Conservation (phyloP, 2,888 invertebrate species). For the Drosophila borealis region DNA sequence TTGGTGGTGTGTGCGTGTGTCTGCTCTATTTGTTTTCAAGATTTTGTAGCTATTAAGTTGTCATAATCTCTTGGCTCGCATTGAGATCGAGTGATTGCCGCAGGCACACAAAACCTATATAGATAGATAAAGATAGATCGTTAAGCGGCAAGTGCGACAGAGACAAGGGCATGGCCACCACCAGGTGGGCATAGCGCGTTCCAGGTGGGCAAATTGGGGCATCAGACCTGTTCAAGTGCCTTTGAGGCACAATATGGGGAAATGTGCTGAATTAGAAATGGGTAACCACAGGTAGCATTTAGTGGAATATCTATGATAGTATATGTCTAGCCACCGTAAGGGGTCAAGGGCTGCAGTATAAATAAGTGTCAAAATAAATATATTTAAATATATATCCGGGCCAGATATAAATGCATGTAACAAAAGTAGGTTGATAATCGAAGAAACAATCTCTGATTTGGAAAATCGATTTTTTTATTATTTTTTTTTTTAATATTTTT, state of each 20-base stretch:
- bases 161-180: conserved; percentile 47
- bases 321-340: background rate
- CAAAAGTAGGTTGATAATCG: too few relatives aligned
- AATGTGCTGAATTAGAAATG: conserved; percentile 12
- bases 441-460: too few relatives aligned
- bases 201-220: conserved; percentile 57
- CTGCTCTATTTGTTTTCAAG: conserved; percentile 72
- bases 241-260: conserved; percentile 4
- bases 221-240: conserved; percentile 18
- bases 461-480: too few relatives aligned
- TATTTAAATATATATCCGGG: too few relatives aligned
- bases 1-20: conserved; percentile 39
- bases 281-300: conserved; percentile 16
- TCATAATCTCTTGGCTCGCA: conserved; percentile 68
- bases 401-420: too few relatives aligned
- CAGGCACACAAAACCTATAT: conserved; percentile 33
- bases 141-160: conserved; percentile 1
- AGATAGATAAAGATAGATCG: conserved; percentile 4
- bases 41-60: conserved; percentile 75
- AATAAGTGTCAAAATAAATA: background rate
- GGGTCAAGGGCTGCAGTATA: background rate
- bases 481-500: too few relatives aligned
- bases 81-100: conserved; percentile 66
- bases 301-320: background rate
- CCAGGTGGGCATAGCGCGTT: conserved; percentile 48